Evolutionary conservation across 1,140 invertebrate genomes (phyloP), one percentile per base, ranked within the genome.

Genomic region (Heliconius himera): DNA sequence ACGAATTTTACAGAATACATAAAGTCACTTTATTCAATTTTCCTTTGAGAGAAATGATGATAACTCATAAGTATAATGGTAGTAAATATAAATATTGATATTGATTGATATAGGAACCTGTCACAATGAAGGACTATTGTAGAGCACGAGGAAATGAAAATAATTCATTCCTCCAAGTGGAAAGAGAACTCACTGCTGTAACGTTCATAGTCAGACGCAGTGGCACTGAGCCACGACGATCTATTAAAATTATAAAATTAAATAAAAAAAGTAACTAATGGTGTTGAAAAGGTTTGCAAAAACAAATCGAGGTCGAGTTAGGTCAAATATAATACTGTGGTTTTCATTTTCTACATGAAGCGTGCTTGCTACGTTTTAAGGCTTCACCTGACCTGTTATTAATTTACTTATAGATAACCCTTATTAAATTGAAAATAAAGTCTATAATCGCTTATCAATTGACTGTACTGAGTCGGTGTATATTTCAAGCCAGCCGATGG

Each of bases 271-370:
- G 9, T 22, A 56, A 16, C 60, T 66, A 29, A 66, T 66, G 60
- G 60, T 66, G 60, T 29, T 66, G 60, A 29, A 66, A 66, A 77
- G 41, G 76, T 51, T 60, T 70, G 46, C 76, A 66, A 66, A 76
- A 73, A 73, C 38, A 46, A 46, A 36, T 41, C 33, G 66, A 72
- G 46, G 46, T 38, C 46, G 76, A 72, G 51, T 54, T 77, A 70
- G 70, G 76, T 77, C 76, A 72, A 72, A 77, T 77, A 70, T 72
- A 77, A 77, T 77, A 33, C 70, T 49, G 26, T 38, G 13, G 76
- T 72, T 72, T 72, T 33, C 41, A 66, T 66, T 66, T 66, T 29
- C 60, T 66, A 66, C 60, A 66, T 66, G 60, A 66, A 66, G 60
- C 60, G 60, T 66, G 60, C 60, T 66, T 66, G 60, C 29, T 66